phyloP scores from a whole-genome alignment of 2,888 invertebrate species.

The Aphrophora alni region DNA sequence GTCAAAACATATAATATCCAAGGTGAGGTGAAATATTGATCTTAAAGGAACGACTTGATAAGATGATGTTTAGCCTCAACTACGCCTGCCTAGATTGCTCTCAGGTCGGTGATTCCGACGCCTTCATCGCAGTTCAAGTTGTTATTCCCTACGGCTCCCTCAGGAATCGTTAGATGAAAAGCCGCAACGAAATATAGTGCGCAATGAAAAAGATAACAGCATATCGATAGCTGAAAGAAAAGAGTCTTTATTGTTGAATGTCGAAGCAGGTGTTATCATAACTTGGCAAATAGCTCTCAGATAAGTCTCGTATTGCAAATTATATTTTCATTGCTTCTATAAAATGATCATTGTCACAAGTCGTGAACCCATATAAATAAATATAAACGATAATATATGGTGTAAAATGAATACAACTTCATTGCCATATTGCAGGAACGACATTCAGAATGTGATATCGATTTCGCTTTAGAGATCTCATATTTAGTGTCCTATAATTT shows the following conservation, averaged over 20 bases:
- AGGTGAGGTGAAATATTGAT: neutral
- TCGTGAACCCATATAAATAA: neutral
- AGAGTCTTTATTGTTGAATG: neutral
- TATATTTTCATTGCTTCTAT: neutral
- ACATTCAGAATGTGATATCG: neutral
- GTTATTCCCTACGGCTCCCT: slow-evolving; percentile 9
- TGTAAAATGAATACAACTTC: neutral
- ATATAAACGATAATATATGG: neutral
- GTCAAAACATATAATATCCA: neutral
- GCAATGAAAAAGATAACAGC: neutral
- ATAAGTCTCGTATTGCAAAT: neutral
- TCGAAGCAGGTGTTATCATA: neutral
- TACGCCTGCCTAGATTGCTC: neutral
- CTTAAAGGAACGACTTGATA: neutral
- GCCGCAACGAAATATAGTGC: neutral
- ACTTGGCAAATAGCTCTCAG: neutral
- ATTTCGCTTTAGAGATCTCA: neutral
- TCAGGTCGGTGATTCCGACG: neutral
- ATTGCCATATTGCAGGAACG: neutral
- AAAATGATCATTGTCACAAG: neutral
- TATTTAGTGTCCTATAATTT: neutral
- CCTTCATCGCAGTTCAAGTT: neutral
- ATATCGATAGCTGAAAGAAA: slow-evolving; percentile 1
- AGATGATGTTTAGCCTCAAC: neutral
- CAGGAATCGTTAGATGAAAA: slow-evolving; percentile 6